Percentiles rank a stretch among this genome's conserved stretches.
Evolutionary conservation across 2,113 vertebrate species (phyloP).

Genomic region (Entomyzon cyanotis): DNA sequence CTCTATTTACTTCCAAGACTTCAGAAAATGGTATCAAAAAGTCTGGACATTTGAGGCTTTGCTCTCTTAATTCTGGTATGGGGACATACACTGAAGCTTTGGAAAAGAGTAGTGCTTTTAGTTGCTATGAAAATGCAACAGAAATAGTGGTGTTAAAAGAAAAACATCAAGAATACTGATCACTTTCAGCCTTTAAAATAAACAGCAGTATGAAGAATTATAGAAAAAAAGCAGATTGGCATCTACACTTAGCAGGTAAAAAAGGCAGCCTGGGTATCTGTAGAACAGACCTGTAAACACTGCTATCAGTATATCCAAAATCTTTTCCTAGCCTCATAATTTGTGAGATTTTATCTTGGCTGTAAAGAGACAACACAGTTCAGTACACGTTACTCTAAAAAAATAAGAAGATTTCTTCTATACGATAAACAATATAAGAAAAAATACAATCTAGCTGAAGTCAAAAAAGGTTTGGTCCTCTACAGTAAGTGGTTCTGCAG

Average conservation of each 20-base stretch:
- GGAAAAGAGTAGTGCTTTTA: neutral
- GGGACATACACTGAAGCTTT: neutral
- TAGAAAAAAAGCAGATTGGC: neutral
- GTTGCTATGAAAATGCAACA: neutral
- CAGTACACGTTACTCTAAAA: neutral
- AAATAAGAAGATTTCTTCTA: neutral
- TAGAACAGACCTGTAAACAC: neutral
- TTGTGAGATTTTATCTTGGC: neutral
- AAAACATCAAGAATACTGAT: neutral
- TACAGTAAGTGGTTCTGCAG: neutral
- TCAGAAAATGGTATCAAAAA: neutral
- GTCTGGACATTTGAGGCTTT: neutral
- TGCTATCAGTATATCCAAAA: neutral
- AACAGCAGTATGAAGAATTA: conserved; percentile 13
- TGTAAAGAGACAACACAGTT: neutral
- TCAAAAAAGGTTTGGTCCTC: neutral
- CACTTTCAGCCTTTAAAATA: conserved; percentile 12
- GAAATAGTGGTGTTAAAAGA: neutral
- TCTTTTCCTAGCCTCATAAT: neutral
- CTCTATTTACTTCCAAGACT: neutral
- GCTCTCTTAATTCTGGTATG: neutral
- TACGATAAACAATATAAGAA: neutral
- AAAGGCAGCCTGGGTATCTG: neutral
- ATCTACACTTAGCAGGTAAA: neutral
- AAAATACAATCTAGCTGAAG: neutral